phyloP scores from a whole-genome alignment of 2,888 invertebrate genomes.

The Cephonodes hylas region DNA sequence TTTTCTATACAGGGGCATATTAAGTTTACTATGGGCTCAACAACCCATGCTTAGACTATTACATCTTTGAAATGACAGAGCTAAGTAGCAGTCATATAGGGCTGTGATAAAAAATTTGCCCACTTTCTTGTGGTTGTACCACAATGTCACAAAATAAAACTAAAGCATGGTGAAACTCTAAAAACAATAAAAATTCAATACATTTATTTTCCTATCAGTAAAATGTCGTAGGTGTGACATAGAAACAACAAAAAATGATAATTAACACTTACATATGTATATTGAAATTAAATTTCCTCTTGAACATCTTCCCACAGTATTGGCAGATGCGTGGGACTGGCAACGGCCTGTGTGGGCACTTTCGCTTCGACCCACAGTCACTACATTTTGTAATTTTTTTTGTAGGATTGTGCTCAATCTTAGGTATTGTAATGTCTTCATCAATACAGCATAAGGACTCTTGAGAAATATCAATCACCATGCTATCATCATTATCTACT shows the following conservation, averaged over 20 bases:
- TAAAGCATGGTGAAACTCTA: no score
- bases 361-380: conserved; percentile 42
- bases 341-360: conserved; percentile 45
- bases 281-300: conserved; percentile 53
- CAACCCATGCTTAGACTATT: no score
- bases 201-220: no score
- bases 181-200: no score
- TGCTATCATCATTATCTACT: not conserved
- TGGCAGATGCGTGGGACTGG: conserved; percentile 39
- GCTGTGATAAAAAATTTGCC: no score
- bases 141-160: no score
- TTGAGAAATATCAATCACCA: not conserved
- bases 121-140: no score
- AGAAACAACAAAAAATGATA: not conserved
- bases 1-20: no score
- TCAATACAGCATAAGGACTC: not conserved
- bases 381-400: conserved; percentile 26
- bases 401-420: conserved; percentile 8
- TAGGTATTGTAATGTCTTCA: not conserved
- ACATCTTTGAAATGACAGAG: no score
- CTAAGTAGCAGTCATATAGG: no score
- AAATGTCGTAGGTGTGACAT: not conserved
- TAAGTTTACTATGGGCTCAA: no score
- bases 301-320: conserved; percentile 50
- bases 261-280: conserved; percentile 47